Conservation (phyloP, 2,113 vertebrate species). For the Electrona antarctica region DNA sequence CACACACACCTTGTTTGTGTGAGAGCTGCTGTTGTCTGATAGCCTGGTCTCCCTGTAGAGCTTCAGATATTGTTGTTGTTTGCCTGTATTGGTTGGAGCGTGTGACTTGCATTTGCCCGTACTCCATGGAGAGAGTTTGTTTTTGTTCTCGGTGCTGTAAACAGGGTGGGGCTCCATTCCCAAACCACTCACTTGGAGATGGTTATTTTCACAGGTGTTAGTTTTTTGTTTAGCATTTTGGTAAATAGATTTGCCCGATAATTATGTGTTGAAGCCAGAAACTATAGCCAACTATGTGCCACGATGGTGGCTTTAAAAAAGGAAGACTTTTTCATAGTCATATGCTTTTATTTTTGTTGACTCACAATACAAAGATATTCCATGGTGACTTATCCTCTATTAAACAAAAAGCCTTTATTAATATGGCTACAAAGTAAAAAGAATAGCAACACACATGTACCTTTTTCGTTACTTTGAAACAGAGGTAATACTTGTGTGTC, state of each 20-base stretch:
- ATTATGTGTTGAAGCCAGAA: conserved; percentile 51
- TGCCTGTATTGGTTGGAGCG: conserved; percentile 56
- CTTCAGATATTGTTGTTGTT: conserved; percentile 70
- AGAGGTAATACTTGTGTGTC: too few relatives aligned
- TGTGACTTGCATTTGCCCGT: conserved; percentile 67
- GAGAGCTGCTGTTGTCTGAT: conserved; percentile 58
- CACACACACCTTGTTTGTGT: conserved; percentile 56
- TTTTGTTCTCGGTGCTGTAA: conserved; percentile 68
- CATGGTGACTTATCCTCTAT: too few relatives aligned
- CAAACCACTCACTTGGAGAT: conserved; percentile 62
- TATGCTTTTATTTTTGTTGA: too few relatives aligned
- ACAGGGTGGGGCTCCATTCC: conserved; percentile 68
- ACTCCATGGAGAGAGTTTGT: conserved; percentile 76
- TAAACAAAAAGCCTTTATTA: too few relatives aligned
- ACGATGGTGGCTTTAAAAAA: conserved; percentile 41
- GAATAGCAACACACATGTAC: too few relatives aligned
- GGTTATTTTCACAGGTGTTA: conserved; percentile 59
- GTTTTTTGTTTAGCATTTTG: conserved; percentile 58
- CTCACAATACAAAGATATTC: too few relatives aligned
- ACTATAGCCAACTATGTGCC: conserved; percentile 26
- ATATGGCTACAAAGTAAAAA: too few relatives aligned
- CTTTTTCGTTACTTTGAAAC: too few relatives aligned
- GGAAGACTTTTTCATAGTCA: neutral
- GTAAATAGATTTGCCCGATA: conserved; percentile 56
- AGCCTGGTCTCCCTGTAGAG: conserved; percentile 64